Conservation (phyloP, 2,888 invertebrate genomes). For the Mesorhabditis belari region DNA sequence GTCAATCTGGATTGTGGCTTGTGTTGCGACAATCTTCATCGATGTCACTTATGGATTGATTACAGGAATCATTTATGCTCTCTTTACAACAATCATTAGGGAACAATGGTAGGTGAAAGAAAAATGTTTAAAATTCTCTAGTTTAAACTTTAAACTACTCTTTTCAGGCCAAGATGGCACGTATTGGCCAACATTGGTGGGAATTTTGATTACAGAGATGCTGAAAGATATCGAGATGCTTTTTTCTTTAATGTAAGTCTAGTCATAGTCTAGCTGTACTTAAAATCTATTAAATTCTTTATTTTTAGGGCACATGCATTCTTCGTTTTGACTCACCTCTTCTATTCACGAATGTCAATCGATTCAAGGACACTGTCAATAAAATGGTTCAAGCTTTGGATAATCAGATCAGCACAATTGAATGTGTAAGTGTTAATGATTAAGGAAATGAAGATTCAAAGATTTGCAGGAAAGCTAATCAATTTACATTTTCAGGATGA, state of each 20-base stretch:
- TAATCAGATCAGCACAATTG: background rate
- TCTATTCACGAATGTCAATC: background rate
- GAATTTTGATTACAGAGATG: background rate
- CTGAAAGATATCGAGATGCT: background rate
- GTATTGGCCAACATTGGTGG: background rate
- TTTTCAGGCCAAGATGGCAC: slow-evolving; percentile 1
- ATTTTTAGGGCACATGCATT: background rate
- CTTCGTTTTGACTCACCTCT: background rate
- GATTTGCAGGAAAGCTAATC: too few species aligned
- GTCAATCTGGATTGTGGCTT: slow-evolving; percentile 37
- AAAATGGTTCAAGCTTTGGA: background rate
- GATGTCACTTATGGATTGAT: background rate
- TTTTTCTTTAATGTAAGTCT: background rate
- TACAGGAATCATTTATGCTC: background rate
- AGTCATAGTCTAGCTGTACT: background rate
- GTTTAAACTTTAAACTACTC: background rate
- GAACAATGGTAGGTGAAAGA: background rate
- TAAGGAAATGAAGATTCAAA: background rate
- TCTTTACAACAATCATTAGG: background rate
- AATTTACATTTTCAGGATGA: background rate
- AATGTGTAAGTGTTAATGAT: too few species aligned
- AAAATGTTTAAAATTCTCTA: background rate
- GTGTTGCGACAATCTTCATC: slow-evolving; percentile 23
- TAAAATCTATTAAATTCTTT: background rate
- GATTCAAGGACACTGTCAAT: background rate